A percentile compares a stretch with the other conserved stretches of the same genome.
Conservation (phyloP, 2,797 vertebrate species). For the Poliocrania exsul region DNA sequence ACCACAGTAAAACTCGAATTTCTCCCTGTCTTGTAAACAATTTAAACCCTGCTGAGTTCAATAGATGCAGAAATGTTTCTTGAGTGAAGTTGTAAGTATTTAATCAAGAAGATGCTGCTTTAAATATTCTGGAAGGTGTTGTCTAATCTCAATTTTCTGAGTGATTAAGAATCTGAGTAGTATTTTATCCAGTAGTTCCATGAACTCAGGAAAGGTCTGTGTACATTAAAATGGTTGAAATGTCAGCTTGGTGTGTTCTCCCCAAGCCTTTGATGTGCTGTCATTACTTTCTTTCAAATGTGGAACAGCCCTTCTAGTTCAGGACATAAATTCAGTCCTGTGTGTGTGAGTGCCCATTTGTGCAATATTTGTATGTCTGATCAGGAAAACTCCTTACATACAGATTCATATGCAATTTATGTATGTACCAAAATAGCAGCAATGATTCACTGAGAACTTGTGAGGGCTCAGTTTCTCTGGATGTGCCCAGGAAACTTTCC, state of each 20-base stretch:
- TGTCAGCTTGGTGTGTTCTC: neutral
- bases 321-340: neutral
- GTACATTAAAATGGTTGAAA: neutral
- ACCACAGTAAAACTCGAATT: neutral
- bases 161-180: neutral
- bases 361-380: neutral
- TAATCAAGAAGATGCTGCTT: neutral
- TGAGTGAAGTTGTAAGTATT: neutral
- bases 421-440: neutral
- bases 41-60: neutral
- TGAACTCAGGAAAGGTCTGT: neutral
- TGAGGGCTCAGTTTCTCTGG: neutral
- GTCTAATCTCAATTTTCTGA: neutral
- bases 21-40: neutral
- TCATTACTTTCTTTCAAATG: neutral
- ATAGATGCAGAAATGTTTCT: neutral
- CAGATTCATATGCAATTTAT: neutral
- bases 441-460: neutral
- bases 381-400: neutral
- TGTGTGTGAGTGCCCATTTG: rapidly evolving
- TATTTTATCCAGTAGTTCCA: neutral
- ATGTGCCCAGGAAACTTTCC: neutral
- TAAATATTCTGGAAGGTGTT: neutral
- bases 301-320: neutral
- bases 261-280: neutral